Percentiles rank a stretch among this genome's conserved stretches.
Conservation (phyloP, 2,888 invertebrate species). For the Cephus pulcher region DNA sequence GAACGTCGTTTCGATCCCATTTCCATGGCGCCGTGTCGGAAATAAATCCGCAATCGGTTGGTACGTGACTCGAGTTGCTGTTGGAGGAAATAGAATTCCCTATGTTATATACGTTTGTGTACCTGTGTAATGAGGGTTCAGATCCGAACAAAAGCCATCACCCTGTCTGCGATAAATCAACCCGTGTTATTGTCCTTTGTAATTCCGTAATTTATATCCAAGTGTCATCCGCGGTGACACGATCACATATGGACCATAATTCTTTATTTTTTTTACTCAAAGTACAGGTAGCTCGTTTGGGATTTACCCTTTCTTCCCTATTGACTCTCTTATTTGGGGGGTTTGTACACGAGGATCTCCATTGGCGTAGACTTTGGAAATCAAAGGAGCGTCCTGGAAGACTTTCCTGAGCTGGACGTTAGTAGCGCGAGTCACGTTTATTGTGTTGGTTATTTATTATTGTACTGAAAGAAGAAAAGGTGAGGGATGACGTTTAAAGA, state of each 20-base stretch:
- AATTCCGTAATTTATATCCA: constrained; percentile 16
- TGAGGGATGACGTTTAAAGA: neutral
- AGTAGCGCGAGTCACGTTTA: neutral
- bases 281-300: neutral
- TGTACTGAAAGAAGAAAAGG: neutral
- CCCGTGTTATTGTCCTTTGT: constrained; percentile 17
- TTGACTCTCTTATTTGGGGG: neutral
- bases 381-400: neutral
- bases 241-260: neutral
- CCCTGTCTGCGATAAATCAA: constrained; percentile 8
- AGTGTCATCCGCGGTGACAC: neutral
- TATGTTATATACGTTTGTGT: neutral
- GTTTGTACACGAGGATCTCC: neutral
- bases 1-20: neutral
- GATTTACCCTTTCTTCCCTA: neutral
- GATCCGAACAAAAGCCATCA: neutral
- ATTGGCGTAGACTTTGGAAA: neutral
- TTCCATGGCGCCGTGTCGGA: neutral
- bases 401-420: neutral
- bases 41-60: neutral
- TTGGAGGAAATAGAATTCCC: neutral
- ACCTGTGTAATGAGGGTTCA: neutral
- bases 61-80: neutral
- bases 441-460: neutral
- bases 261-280: neutral